Percentiles rank a stretch among this genome's conserved stretches.
Conservation (phyloP, 1,140 invertebrate species). For the Brevipalpus yothersi region DNA sequence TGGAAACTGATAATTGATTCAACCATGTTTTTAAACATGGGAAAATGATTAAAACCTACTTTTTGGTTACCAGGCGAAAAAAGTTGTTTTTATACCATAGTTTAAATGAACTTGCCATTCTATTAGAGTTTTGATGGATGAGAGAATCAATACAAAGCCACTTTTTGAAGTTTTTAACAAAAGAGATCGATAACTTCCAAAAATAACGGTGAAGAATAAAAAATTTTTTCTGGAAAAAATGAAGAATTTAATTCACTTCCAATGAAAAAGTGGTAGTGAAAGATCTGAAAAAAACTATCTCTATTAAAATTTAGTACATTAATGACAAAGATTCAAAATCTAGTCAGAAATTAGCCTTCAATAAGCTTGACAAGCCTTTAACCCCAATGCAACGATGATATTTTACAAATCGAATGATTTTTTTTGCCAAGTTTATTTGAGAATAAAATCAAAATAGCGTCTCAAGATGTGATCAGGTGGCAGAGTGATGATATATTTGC, state of each 20-base stretch:
- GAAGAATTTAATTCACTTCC: not conserved
- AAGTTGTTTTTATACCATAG: too few species aligned
- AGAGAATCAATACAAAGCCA: not conserved
- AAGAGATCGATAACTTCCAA: not conserved
- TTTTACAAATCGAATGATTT: too few species aligned
- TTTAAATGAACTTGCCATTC: not conserved
- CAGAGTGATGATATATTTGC: slow-evolving; percentile 48
- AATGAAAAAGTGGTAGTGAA: too few species aligned
- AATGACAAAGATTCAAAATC: too few species aligned
- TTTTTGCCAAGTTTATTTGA: slow-evolving; percentile 1
- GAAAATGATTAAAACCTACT: not conserved
- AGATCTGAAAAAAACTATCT: too few species aligned
- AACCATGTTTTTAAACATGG: not conserved
- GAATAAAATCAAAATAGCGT: slow-evolving; percentile 6
- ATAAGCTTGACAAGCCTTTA: too few species aligned
- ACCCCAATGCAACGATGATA: too few species aligned
- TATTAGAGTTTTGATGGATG: not conserved
- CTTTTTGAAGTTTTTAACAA: not conserved
- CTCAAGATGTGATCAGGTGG: slow-evolving; percentile 10
- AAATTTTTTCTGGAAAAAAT: not conserved
- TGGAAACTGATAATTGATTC: not conserved
- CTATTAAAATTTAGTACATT: too few species aligned
- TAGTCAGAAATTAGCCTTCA: too few species aligned
- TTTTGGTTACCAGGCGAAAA: too few species aligned
- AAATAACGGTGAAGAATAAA: not conserved